Base-by-base conservation (phyloP, 2,797 vertebrate species). In the Philypnodon macrostomus region DNA sequence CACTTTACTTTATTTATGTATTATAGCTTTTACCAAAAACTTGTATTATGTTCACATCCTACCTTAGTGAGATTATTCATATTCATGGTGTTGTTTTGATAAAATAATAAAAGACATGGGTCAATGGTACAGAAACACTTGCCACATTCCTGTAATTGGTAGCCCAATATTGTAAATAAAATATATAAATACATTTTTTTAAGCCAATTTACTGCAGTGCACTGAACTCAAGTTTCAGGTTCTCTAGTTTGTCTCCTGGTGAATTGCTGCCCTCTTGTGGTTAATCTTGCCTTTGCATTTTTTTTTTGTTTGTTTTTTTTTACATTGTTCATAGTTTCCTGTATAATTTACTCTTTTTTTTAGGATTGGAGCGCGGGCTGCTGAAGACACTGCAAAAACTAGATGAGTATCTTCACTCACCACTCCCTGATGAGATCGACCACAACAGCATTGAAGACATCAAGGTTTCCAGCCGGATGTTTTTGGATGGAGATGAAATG, bases 321-420 rank as follows among this genome's bases (percentile, higher is more conserved):
- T 5, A 1, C 15, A 1, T 2, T 3, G 35, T 44, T n/a, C 1
- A 0, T 23, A 10, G 7, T 44, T 19, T 0, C 7, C n/a, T n/a
- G n/a, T n/a, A n/a, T n/a, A n/a, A n/a, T n/a, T n/a, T n/a, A n/a
- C n/a, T n/a, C n/a, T n/a, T n/a, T n/a, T n/a, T n/a, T n/a, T n/a
- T n/a, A 98, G 97, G 59, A 23, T 83, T 97, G 74, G 96, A 98
- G 66, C 91, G 92, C 5, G 91, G 94, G 0, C 90, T 98, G 4
- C 77, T 97, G 87, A 98, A 98, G 81, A 97, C 95, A 0, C 86
- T 99, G 53, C 95, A 98, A 89, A 99, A 98, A 68, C 83, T 98
- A 80, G 94, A 98, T 0, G 96, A 98, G 40, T 98, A 98, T 49
- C 91, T 98, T 52, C 87, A 90, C 60, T 93, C 90, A 0, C 94